Base-by-base conservation (phyloP, 2,888 invertebrate genomes). In the Synanthedon formicaeformis region DNA sequence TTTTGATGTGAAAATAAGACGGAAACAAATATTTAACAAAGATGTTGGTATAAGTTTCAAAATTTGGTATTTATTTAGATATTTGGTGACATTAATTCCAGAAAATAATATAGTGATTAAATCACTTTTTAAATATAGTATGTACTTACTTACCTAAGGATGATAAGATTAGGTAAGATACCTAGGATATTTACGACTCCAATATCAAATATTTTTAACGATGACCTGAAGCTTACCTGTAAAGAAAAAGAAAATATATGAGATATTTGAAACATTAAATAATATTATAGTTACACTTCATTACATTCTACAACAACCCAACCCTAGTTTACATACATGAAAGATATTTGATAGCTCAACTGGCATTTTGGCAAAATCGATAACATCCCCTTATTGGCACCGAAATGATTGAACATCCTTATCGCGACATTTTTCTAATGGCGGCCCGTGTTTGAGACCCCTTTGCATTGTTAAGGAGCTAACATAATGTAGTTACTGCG, bases 341-440 rank as follows among this genome's bases (percentile, higher is more conserved):
- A 60, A 65, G 78, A 75, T 75, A 81, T 80, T 75, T 73, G 80
- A 82, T 80, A 80, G 67, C 73, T 66, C 64, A 73, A 69, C 73
- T 81, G 84, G 80, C 83, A 84, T 85, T 85, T 82, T 80, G 71
- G 75, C 78, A 79, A 83, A 87, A 87, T 86, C 86, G 87, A 87
- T 87, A 79, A 58, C 83, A 61, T 34, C 79, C 87, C 86, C 86
- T 84, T 85, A 87, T 87, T 85, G 87, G 86, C 81, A 82, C 66
- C 83, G 74, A 86, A 86, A 87, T 87, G 87, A 86, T 87, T 86
- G 86, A 87, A 86, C 85, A 85, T 86, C 83, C 84, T 78, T 85
- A 87, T 85, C 85, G 84, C 78, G 85, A 86, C 83, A 82, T 86
- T 87, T 85, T 86, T 86, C 84, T 86, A 87, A 87, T 86, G 87